These are phyloP conservation scores for Trypoxylon attenuatum DNA, from an alignment of 2,888 invertebrate species.

Conservation along the genomic window DNA sequence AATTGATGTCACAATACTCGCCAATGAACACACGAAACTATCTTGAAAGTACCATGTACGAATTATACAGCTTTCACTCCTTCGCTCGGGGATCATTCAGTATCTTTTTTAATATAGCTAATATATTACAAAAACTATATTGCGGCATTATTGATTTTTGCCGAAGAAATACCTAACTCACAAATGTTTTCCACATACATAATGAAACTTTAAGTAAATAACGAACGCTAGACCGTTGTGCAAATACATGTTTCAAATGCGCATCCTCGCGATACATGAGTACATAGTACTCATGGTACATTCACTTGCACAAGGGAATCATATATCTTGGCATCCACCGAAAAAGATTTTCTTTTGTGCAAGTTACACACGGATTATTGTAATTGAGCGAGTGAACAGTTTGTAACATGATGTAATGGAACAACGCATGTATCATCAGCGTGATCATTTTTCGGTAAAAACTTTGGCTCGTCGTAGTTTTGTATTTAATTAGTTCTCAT, in stretches of 20 bases:
- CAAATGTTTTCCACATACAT: no score
- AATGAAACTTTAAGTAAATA: no score
- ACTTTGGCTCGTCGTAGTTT: conserved; percentile 24
- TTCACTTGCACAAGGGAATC: conserved; percentile 32
- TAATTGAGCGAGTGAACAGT: no score
- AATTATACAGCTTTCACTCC: not conserved
- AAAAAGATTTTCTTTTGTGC: conserved; percentile 24
- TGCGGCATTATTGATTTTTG: not conserved
- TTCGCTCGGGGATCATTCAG: not conserved
- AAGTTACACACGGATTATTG: conserved; percentile 26
- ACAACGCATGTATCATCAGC: conserved; percentile 17
- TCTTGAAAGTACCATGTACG: not conserved
- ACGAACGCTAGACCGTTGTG: not conserved
- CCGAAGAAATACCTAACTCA: no score
- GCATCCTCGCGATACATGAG: not conserved
- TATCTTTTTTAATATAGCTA: no score
- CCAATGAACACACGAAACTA: not conserved
- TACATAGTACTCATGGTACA: conserved; percentile 30
- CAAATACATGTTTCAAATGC: not conserved
- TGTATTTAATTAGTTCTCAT: conserved; percentile 4
- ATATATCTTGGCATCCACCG: conserved; percentile 22
- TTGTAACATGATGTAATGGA: conserved; percentile 10
- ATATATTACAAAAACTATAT: no score
- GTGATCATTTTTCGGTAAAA: conserved; percentile 24
- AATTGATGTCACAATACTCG: no score